Evolutionary conservation across 2,113 vertebrate genomes (phyloP).

Genomic region (Hippocampus comes): DNA sequence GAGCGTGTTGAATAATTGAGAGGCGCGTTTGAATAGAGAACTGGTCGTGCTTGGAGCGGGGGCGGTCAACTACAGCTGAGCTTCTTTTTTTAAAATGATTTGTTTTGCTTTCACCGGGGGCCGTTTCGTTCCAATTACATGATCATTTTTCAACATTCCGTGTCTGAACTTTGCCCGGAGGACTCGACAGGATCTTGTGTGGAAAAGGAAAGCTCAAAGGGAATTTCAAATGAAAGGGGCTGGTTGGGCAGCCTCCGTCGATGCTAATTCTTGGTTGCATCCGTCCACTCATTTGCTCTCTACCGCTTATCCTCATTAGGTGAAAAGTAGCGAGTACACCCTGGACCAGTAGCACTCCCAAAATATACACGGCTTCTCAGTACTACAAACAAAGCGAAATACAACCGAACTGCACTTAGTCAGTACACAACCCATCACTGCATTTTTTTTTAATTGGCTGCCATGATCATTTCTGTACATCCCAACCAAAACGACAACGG

Average conservation of each 20-base stretch:
- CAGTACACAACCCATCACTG: too few species aligned
- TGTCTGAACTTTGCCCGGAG: not conserved
- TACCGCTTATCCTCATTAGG: not conserved
- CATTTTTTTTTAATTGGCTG: too few species aligned
- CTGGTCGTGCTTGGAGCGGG: conserved; percentile 33
- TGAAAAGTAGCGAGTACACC: too few species aligned
- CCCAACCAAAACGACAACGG: not conserved
- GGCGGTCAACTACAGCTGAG: not conserved
- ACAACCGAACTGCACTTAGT: too few species aligned
- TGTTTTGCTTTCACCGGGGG: not conserved
- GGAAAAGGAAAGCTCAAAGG: not conserved
- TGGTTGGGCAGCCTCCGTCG: not conserved
- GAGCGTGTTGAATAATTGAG: conserved; percentile 71
- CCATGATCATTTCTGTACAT: not conserved
- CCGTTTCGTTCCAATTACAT: conserved; percentile 1
- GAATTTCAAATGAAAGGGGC: conserved; percentile 1
- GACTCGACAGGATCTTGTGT: not conserved
- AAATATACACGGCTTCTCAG: too few species aligned
- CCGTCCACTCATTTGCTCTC: not conserved
- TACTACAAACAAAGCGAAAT: too few species aligned
- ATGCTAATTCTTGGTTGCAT: not conserved
- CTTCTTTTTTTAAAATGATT: not conserved
- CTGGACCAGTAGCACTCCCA: too few species aligned
- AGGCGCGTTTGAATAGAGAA: conserved; percentile 50
- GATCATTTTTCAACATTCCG: not conserved